These are phyloP conservation scores for Betta splendens DNA, from an alignment of 2,797 vertebrate species.

Conservation along the genomic window DNA sequence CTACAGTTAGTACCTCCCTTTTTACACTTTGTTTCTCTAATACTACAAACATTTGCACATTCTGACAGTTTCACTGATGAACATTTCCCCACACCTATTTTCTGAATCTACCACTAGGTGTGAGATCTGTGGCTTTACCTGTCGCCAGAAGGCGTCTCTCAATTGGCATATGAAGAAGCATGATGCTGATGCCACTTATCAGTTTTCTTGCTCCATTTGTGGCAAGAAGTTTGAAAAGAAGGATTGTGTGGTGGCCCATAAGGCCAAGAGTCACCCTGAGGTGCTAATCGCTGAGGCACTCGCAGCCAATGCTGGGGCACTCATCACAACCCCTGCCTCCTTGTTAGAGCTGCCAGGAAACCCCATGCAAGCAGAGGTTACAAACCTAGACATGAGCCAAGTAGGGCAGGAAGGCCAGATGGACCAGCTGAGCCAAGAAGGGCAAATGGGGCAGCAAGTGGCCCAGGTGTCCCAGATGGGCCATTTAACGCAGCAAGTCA, in stretches of 20 bases:
- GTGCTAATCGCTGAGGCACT: slow-evolving; percentile 96
- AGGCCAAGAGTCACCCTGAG: slow-evolving; percentile 89
- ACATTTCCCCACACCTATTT: not conserved
- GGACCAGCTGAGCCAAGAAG: slow-evolving; percentile 65
- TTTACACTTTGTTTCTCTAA: not conserved
- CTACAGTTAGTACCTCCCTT: slow-evolving; percentile 88
- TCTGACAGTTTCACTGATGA: not conserved
- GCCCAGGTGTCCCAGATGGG: slow-evolving; percentile 64
- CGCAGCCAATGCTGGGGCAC: slow-evolving; percentile 91
- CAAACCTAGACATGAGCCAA: slow-evolving; percentile 51
- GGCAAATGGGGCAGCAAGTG: slow-evolving; percentile 54
- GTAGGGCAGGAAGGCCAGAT: slow-evolving; percentile 55
- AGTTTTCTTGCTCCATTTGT: slow-evolving; percentile 97
- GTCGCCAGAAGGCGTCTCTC: slow-evolving; percentile 96
- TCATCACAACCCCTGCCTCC: slow-evolving; percentile 93
- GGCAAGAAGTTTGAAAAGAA: slow-evolving; percentile 99
- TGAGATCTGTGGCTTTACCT: slow-evolving; percentile 98
- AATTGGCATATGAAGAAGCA: slow-evolving; percentile 99
- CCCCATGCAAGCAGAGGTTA: slow-evolving; percentile 52
- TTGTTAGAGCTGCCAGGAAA: slow-evolving; percentile 81
- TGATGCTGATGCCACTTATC: slow-evolving; percentile 93
- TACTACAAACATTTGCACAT: not conserved
- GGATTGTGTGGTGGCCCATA: slow-evolving; percentile 98
- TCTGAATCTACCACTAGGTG: slow-evolving; percentile 77
- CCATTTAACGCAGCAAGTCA: slow-evolving; percentile 66